phyloP scores from a whole-genome alignment of 2,113 vertebrate genomes.

The Hipposideros armiger region DNA sequence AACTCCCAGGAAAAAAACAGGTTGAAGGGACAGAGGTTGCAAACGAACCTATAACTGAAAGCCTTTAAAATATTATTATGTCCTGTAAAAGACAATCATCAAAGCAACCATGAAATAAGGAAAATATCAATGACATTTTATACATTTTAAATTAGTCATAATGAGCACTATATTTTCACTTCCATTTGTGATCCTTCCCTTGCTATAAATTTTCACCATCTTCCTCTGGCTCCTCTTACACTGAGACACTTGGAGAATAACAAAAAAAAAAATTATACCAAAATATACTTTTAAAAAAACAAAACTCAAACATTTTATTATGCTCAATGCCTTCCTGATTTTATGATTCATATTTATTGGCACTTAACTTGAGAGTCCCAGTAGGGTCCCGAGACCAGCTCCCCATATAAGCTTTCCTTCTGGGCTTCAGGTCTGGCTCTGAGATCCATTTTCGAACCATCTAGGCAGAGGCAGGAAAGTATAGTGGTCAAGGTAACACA shows the following conservation, averaged over 20 bases:
- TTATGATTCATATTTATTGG: not conserved
- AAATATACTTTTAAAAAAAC: not conserved
- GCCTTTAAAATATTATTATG: constrained; percentile 64
- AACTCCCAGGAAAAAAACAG: not conserved
- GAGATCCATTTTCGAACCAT: not conserved
- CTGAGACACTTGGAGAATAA: not conserved
- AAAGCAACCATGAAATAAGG: constrained; percentile 44
- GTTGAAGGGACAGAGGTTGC: constrained; percentile 4
- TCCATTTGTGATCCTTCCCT: not conserved
- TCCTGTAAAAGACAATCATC: constrained; percentile 41
- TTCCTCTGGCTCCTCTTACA: not conserved
- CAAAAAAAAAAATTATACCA: not conserved
- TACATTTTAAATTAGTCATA: constrained; percentile 56
- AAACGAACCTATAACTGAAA: constrained; percentile 23
- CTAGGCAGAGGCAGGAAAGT: not conserved
- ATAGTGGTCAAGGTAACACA: not conserved
- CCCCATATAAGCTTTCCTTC: not conserved
- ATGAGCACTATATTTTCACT: constrained; percentile 15
- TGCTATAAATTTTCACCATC: not conserved
- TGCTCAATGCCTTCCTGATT: not conserved
- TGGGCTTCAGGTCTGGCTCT: not conserved
- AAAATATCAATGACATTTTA: constrained; percentile 54
- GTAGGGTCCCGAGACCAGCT: not conserved
- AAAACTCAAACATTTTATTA: not conserved
- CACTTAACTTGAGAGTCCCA: not conserved